Percentiles rank a stretch among this genome's conserved stretches.
These are phyloP conservation scores for Clarias pachynema DNA, from an alignment of 2,797 vertebrate species.

Conservation along the genomic window DNA sequence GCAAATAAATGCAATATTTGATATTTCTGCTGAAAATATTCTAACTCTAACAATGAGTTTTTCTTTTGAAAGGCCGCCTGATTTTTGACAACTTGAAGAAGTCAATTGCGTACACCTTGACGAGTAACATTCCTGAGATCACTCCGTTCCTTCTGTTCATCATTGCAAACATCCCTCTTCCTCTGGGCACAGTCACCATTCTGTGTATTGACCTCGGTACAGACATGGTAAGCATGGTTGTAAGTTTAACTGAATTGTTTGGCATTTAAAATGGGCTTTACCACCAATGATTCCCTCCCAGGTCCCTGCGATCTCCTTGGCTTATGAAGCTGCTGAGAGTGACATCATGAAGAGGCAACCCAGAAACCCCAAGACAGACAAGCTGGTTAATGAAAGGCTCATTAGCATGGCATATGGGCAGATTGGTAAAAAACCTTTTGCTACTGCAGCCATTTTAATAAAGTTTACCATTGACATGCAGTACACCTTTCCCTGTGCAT, in stretches of 20 bases:
- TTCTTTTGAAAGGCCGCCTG: slow-evolving; percentile 80
- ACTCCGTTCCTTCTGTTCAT: slow-evolving; percentile 95
- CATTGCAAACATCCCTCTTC: slow-evolving; percentile 92
- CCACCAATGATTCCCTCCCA: slow-evolving; percentile 48
- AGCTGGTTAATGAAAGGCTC: slow-evolving; percentile 92
- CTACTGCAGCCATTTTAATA: neutral
- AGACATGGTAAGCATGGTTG: slow-evolving; percentile 84
- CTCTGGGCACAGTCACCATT: slow-evolving; percentile 94
- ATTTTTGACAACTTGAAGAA: slow-evolving; percentile 99
- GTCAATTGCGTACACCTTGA: slow-evolving; percentile 95
- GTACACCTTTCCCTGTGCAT: neutral
- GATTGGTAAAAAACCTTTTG: slow-evolving; percentile 80
- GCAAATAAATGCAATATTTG: neutral
- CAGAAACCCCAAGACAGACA: slow-evolving; percentile 93
- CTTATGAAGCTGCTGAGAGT: slow-evolving; percentile 95
- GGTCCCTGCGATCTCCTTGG: slow-evolving; percentile 96
- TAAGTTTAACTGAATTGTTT: neutral
- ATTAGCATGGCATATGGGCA: slow-evolving; percentile 98
- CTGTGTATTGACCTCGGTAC: slow-evolving; percentile 96
- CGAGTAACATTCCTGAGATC: slow-evolving; percentile 97
- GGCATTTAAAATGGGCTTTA: neutral
- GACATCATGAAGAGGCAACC: slow-evolving; percentile 99
- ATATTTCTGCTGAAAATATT: neutral
- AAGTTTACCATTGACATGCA: neutral
- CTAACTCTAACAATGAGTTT: neutral